Evolutionary conservation across 2,888 invertebrate genomes (phyloP), one percentile per base, ranked within the genome.

Genomic region (Syritta pipiens): DNA sequence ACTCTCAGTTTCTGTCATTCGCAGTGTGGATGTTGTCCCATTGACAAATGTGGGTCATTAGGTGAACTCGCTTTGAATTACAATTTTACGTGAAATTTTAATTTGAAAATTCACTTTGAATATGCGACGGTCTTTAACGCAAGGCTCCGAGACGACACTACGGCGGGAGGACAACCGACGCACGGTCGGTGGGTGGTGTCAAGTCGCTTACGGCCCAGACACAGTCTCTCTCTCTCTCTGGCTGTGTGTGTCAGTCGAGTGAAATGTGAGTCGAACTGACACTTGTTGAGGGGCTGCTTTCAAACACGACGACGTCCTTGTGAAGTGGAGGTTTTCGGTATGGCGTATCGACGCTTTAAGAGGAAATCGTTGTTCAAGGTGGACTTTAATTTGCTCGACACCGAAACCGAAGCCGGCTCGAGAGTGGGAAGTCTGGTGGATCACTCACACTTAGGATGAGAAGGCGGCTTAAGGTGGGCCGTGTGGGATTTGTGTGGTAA

Each of bases 11-110:
- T 65, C 71, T 55, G 51, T 20, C 42, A 24, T 10, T 37, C 10
- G 44, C 6, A 55, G 65, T 65, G 53, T 40, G n/a, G 37, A 28
- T 28, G 7, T 14, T 60, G 65, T 30, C 65, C 48, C 60, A 67
- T 65, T 71, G 65, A 40, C 48, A 53, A 26, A 77, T 60, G 55
- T 77, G 77, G 77, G 77, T 65, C 77, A 71, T 77, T 71, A 60
- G 77, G 72, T 77, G 77, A 77, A 65, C 72, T 71, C 46, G 71
- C 71, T 71, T 53, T 46, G 19, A 46, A 46, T 69, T 71, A 59
- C 69, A 53, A 44, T 53, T 49, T 62, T 53, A 60, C 53, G 40
- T 55, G 48, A 63, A 63, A 48, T 42, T 71, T 77, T 71, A 51
- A 76, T 60, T 67, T 60, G 22, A 74, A 17, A 35, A 46, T 20